Percentiles rank a stretch among this genome's conserved stretches.
phyloP scores from a whole-genome alignment of 2,888 invertebrate genomes.

The Macrophya annulata region DNA sequence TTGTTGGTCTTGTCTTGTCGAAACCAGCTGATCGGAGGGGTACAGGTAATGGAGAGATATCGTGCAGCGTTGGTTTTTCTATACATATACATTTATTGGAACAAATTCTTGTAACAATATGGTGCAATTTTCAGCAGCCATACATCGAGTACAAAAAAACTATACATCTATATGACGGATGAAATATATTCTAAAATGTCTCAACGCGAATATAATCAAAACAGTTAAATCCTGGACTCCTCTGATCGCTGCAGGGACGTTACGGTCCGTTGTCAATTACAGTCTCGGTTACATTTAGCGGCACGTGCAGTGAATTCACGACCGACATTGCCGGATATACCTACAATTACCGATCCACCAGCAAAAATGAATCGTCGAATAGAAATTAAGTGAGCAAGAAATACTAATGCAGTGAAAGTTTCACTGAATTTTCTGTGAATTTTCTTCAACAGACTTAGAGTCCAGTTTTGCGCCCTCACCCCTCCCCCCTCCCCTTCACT shows the following conservation, averaged over 20 bases:
- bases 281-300: not conserved
- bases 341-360: not conserved
- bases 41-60: conserved; percentile 40
- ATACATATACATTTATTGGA: conserved; percentile 28
- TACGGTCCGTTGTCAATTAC: not conserved
- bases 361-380: not conserved
- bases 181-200: not conserved
- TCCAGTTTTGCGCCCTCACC: not conserved
- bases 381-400: not conserved
- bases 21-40: conserved; percentile 45
- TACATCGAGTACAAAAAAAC: not conserved
- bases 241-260: conserved; percentile 19
- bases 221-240: not conserved
- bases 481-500: conserved; percentile 19
- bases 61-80: conserved; percentile 3
- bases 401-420: not conserved
- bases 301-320: not conserved
- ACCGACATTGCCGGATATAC: not conserved
- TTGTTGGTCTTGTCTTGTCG: conserved; percentile 14
- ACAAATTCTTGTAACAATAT: conserved; percentile 3
- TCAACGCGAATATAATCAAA: not conserved
- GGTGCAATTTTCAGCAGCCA: not conserved
- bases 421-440: conserved; percentile 7
- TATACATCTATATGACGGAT: not conserved
- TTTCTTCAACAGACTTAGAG: not conserved